A percentile compares a stretch with the other conserved stretches of the same genome.
Conservation (phyloP, 2,113 vertebrate species). For the human region GRCh38 chr16:59607501-59608000, state of each 20-base stretch:
- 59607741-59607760: background rate
- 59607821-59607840: background rate
- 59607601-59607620: too few relatives aligned
- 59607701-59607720: too few relatives aligned
- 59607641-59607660: too few relatives aligned
- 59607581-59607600: too few relatives aligned
- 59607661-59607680: too few relatives aligned
- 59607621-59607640: too few relatives aligned
- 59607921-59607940: background rate
- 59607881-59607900: background rate
- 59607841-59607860: background rate
- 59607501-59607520: too few relatives aligned
- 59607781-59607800: background rate
- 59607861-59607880: background rate
- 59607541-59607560: too few relatives aligned
- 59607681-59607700: too few relatives aligned
- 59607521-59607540: too few relatives aligned
- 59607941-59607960: constrained; percentile 47
- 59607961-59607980: constrained; percentile 14
- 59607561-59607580: too few relatives aligned
- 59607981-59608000: constrained; percentile 57
- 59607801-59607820: constrained; percentile 17
- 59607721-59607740: too few relatives aligned
- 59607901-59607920: background rate
- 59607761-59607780: background rate